Evolutionary conservation across 2,113 vertebrate genomes (phyloP), one percentile per base, ranked within the genome.

Genomic region (Gavia stellata): DNA sequence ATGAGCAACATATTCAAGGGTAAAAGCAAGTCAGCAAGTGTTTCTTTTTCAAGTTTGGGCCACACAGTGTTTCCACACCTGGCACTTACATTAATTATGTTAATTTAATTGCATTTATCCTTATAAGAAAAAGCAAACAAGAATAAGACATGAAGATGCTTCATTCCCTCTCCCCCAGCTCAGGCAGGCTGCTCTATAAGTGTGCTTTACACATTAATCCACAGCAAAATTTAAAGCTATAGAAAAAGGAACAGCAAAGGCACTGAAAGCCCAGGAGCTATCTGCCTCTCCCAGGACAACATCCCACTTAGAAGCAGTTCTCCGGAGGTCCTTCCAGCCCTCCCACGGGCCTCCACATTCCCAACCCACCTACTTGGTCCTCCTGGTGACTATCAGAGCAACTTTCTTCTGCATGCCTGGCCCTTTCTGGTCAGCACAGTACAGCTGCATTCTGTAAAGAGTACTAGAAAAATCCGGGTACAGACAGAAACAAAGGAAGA

Each of bases 101-200:
- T 94, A 92, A 91, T 82, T 85, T 91, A 85, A 94, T 72, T 9
- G 2, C 74, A 85, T 93, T 96, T 92, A 92, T 73, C 61, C 65
- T 94, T 58, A 44, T 31, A 47, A 89, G 33, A 66, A 90, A 88
- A 88, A 92, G 52, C 33, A 47, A 94, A 74, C 45, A 75, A 86
- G 50, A 93, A 29, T 31, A 95, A 91, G 68, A 79, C 5, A 9
- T 36, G 38, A 67, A 88, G 80, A 94, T 75, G 29, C 65, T 84
- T 87, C 47, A 61, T 36, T 67, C 56, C 61, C 26, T 67, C n/a
- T 84, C 84, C 68, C 59, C 52, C 65, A 92, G 93, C 56, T 85
- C 29, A 89, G 18, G 38, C 40, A 85, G 52, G 61, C 89, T 85
- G 65, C 44, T 75, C 53, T 36, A 13, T 44, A 78, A 63, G 38